These are phyloP conservation scores for Chaetogeoica ovagalla DNA, from an alignment of 2,888 invertebrate genomes.

Conservation along the genomic window DNA sequence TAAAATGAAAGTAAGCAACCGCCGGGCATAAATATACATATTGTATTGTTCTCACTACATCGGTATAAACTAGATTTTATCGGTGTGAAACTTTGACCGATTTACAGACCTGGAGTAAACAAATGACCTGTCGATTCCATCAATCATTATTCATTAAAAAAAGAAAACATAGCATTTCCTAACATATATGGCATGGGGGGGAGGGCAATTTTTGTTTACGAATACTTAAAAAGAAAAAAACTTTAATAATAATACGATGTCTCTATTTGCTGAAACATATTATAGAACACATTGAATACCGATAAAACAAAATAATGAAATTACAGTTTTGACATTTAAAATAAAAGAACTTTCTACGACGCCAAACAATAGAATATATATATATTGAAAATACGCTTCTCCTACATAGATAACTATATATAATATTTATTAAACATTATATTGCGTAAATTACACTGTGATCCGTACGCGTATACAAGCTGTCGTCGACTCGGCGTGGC, in stretches of 20 bases:
- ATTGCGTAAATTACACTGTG: too few relatives aligned
- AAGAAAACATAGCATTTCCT: neutral
- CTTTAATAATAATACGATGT: conserved; percentile 4
- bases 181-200: neutral
- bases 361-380: too few relatives aligned
- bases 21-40: conserved; percentile 14
- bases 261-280: neutral
- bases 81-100: conserved; percentile 38
- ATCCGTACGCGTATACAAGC: too few relatives aligned
- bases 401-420: too few relatives aligned
- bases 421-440: too few relatives aligned
- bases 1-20: conserved; percentile 30
- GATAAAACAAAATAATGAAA: neutral
- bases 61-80: conserved; percentile 20
- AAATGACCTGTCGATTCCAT: conserved; percentile 32
- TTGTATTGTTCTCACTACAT: conserved; percentile 28
- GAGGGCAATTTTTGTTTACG: neutral
- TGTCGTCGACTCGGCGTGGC: too few relatives aligned
- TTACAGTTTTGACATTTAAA: too few relatives aligned
- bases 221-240: neutral
- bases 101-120: conserved; percentile 31
- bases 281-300: neutral
- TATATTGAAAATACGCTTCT: too few relatives aligned
- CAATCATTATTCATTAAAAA: conserved; percentile 34
- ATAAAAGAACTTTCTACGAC: too few relatives aligned